phyloP scores from a whole-genome alignment of 1,140 invertebrate species.

The Zelostemma sp. region DNA sequence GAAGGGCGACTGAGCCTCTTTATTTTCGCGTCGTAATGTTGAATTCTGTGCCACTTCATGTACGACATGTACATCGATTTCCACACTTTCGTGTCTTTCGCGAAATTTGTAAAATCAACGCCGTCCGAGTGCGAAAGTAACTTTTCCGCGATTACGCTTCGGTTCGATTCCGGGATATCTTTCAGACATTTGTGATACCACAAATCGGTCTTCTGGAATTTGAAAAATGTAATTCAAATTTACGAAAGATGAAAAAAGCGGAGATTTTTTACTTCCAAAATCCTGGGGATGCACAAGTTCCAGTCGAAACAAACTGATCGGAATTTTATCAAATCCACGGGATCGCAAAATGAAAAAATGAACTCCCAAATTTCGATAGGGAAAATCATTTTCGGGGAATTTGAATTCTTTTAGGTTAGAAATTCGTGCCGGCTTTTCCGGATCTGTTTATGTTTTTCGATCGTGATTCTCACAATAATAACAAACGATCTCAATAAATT shows the following conservation, averaged over 20 bases:
- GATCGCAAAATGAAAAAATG: slow-evolving; percentile 18
- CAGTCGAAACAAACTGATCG: slow-evolving; percentile 17
- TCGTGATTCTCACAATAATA: too few species aligned
- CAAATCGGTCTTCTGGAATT: slow-evolving; percentile 15
- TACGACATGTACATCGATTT: slow-evolving; percentile 22
- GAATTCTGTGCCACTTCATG: slow-evolving; percentile 12
- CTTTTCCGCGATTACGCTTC: slow-evolving; percentile 21
- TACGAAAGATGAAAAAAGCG: slow-evolving; percentile 1
- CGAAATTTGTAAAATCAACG: slow-evolving; percentile 2
- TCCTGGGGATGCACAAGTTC: slow-evolving; percentile 13
- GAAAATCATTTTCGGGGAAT: slow-evolving; percentile 28
- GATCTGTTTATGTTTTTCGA: too few species aligned
- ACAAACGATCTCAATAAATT: too few species aligned
- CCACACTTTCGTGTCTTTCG: slow-evolving; percentile 9
- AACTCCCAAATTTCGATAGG: slow-evolving; percentile 32
- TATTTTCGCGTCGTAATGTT: background rate
- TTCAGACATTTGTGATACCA: slow-evolving; percentile 38
- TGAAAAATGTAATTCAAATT: slow-evolving; percentile 5
- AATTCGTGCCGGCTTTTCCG: too few species aligned
- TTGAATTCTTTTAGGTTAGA: too few species aligned
- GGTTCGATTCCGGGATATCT: slow-evolving; percentile 19
- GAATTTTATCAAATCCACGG: slow-evolving; percentile 18
- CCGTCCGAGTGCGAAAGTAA: slow-evolving; percentile 28
- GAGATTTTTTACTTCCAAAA: slow-evolving; percentile 21
- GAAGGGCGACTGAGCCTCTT: background rate